These are phyloP conservation scores for Centropus unirufus DNA, from an alignment of 2,113 vertebrate species.

Conservation along the genomic window DNA sequence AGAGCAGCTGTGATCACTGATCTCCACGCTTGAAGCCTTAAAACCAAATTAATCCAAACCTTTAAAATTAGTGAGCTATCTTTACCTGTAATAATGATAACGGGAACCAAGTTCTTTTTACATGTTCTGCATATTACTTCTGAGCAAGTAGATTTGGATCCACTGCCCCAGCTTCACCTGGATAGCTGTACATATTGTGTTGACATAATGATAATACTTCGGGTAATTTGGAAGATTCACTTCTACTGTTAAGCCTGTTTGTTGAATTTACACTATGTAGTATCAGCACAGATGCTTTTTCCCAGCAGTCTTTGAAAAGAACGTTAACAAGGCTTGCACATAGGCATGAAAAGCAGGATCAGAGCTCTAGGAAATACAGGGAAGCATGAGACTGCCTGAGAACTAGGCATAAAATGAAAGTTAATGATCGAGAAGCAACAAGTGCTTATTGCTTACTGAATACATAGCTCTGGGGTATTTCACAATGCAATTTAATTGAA, in stretches of 20 bases:
- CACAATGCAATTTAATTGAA: neutral
- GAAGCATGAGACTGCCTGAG: conserved; percentile 27
- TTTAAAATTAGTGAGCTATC: neutral
- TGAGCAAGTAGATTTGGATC: neutral
- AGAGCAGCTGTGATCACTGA: accelerated
- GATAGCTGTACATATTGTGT: neutral
- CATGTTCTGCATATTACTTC: neutral
- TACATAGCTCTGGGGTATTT: neutral
- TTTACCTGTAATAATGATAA: neutral
- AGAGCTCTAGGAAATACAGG: conserved; percentile 42
- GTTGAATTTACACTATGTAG: neutral
- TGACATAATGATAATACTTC: neutral
- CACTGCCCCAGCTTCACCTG: neutral
- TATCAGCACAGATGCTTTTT: neutral
- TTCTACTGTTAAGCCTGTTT: neutral
- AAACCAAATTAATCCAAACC: neutral
- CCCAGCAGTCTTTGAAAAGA: neutral
- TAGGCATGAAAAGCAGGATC: neutral
- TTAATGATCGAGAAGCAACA: conserved; percentile 22
- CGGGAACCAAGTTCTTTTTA: neutral
- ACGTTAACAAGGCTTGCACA: neutral
- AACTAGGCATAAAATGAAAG: conserved; percentile 12
- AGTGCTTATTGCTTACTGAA: neutral
- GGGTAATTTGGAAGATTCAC: neutral
- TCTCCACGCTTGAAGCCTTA: neutral